Conservation (phyloP, 2,797 vertebrate species). For the Brachymystax lenok region DNA sequence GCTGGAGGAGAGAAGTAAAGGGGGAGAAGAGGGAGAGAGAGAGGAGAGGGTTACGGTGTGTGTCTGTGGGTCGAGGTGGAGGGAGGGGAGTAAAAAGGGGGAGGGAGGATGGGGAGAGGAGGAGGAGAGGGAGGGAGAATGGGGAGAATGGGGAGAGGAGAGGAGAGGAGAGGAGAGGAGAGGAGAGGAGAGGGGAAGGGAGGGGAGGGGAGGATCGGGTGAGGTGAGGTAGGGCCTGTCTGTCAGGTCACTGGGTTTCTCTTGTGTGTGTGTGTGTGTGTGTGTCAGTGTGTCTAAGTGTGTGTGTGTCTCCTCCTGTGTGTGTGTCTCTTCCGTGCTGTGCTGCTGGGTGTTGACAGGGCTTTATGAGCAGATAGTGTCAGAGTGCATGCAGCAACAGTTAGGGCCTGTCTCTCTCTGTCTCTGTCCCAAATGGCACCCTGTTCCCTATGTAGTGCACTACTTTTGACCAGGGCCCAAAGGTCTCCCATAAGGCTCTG, state of each 20-base stretch:
- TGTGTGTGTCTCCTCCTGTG: slow-evolving; percentile 8
- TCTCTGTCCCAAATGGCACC: slow-evolving; percentile 44
- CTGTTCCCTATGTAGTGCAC: background rate
- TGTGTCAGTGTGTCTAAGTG: background rate
- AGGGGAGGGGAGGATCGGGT: background rate
- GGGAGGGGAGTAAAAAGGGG: too few relatives aligned
- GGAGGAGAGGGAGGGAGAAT: background rate
- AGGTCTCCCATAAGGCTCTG: background rate
- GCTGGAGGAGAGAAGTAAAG: slow-evolving; percentile 15
- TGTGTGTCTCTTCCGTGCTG: slow-evolving; percentile 13
- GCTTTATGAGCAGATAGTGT: slow-evolving; percentile 78
- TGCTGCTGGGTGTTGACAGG: slow-evolving; percentile 75
- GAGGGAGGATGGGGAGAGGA: too few relatives aligned
- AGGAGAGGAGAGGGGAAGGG: background rate
- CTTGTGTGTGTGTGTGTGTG: slow-evolving; percentile 9
- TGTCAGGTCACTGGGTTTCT: slow-evolving; percentile 22
- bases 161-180: background rate
- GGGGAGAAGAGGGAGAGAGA: too few relatives aligned
- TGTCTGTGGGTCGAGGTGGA: too few relatives aligned
- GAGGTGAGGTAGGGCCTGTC: background rate
- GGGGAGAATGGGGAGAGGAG: background rate
- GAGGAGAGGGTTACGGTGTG: background rate
- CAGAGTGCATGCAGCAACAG: slow-evolving; percentile 64
- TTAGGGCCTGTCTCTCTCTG: slow-evolving; percentile 65
- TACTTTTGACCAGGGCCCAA: background rate